Percentiles rank a stretch among this genome's conserved stretches.
phyloP scores from a whole-genome alignment of 2,113 vertebrate genomes.

The Takifugu bimaculatus region DNA sequence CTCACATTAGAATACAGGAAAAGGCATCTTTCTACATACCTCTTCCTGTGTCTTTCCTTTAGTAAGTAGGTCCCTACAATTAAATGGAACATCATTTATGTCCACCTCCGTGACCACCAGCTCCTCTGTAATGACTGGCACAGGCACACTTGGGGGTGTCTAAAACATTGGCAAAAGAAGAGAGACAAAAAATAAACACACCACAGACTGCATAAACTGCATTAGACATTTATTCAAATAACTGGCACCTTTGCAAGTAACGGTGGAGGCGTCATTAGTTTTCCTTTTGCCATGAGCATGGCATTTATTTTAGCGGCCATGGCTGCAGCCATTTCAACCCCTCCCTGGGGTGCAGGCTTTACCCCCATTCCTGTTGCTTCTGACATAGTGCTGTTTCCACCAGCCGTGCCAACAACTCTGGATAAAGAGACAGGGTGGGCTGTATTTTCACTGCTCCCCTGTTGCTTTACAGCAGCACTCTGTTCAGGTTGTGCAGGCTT shows the following conservation, averaged over 20 bases:
- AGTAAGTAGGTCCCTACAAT: conserved; percentile 90
- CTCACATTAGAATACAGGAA: too few relatives aligned
- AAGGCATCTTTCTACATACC: conserved; percentile 59
- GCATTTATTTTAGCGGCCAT: conserved; percentile 96
- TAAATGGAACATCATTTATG: conserved; percentile 92
- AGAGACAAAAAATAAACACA: neutral
- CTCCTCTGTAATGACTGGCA: conserved; percentile 71
- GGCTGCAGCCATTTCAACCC: conserved; percentile 87
- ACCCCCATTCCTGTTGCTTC: conserved; percentile 20
- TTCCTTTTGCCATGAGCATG: conserved; percentile 97
- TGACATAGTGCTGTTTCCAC: conserved; percentile 15
- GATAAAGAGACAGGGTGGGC: conserved; percentile 35
- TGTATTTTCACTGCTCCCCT: conserved; percentile 47
- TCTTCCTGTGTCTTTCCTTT: conserved; percentile 94
- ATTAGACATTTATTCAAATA: neutral
- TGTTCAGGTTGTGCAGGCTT: conserved; percentile 65
- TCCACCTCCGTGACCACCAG: conserved; percentile 93
- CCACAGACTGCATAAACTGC: neutral
- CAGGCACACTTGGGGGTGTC: conserved; percentile 38
- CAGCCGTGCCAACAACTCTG: conserved; percentile 13
- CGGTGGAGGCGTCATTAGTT: conserved; percentile 82
- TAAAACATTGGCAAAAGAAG: conserved; percentile 23
- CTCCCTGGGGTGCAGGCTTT: conserved; percentile 62
- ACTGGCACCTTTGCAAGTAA: conserved; percentile 70
- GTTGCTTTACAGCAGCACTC: conserved; percentile 46